Evolutionary conservation across 2,888 invertebrate species (phyloP).

Genomic region (Ephialtes manifestator): DNA sequence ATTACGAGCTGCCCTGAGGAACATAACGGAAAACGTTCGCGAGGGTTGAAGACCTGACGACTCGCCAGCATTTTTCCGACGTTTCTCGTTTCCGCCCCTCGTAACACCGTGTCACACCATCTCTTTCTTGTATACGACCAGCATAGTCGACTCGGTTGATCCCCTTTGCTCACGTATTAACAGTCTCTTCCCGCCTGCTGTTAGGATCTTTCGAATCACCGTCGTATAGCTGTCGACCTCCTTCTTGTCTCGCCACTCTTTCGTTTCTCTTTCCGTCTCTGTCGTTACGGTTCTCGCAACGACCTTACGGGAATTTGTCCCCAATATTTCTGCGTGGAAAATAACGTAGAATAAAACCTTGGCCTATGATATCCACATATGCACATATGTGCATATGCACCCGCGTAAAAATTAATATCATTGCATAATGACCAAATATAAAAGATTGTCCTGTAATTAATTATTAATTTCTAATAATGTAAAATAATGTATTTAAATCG

Average conservation of each 20-base stretch:
- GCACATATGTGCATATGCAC: too few relatives aligned
- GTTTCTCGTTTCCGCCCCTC: not conserved
- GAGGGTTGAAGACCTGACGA: conserved; percentile 49
- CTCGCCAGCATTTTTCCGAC: conserved; percentile 29
- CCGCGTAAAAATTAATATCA: too few relatives aligned
- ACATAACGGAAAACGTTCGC: conserved; percentile 46
- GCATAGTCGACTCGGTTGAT: conserved; percentile 25
- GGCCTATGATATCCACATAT: too few relatives aligned
- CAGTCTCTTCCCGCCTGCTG: conserved; percentile 41
- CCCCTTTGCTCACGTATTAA: conserved; percentile 52
- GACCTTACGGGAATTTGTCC: not conserved
- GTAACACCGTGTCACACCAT: conserved; percentile 4
- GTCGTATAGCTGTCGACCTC: conserved; percentile 18
- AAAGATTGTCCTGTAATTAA: too few relatives aligned
- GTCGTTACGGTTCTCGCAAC: conserved; percentile 18
- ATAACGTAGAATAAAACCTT: not conserved
- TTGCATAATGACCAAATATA: too few relatives aligned
- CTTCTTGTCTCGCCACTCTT: not conserved
- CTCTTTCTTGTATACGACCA: conserved; percentile 31
- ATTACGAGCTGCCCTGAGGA: conserved; percentile 56
- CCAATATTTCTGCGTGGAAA: not conserved
- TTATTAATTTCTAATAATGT: too few relatives aligned
- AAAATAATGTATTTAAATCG: too few relatives aligned
- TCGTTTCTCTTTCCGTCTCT: not conserved
- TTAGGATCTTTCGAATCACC: conserved; percentile 55